phyloP scores from a whole-genome alignment of 2,888 invertebrate genomes.

The Oeneis ivallda region DNA sequence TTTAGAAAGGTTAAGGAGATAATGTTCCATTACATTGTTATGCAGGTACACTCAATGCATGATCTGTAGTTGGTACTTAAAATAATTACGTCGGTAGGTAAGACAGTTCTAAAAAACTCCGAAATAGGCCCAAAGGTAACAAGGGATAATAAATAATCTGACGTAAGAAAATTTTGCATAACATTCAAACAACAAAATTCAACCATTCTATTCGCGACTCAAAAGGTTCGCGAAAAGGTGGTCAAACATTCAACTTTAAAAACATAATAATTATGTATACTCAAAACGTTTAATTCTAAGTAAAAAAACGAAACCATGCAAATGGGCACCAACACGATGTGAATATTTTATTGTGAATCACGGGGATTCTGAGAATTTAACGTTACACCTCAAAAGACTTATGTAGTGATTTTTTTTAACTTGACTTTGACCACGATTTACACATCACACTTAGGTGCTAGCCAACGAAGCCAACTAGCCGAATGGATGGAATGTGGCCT shows the following conservation, averaged over 20 bases:
- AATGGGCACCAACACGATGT: constrained; percentile 48
- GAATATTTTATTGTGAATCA: constrained; percentile 60
- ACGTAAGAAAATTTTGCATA: background rate
- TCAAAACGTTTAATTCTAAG: constrained; percentile 46
- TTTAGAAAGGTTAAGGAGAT: background rate
- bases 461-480: too few relatives aligned
- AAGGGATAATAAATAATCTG: background rate
- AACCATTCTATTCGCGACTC: background rate
- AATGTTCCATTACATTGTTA: too few relatives aligned
- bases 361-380: constrained; percentile 51
- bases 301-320: constrained; percentile 53
- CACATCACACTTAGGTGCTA: too few relatives aligned
- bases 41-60: too few relatives aligned
- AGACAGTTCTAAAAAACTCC: too few relatives aligned
- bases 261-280: background rate
- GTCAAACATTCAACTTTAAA: background rate
- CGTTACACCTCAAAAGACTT: constrained; percentile 4
- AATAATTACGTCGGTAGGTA: too few relatives aligned
- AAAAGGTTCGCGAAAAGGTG: background rate
- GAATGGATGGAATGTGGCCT: too few relatives aligned
- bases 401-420: background rate
- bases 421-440: background rate
- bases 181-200: background rate
- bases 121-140: background rate
- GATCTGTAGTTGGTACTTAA: too few relatives aligned